Evolutionary conservation across 2,888 invertebrate genomes (phyloP).

Genomic region (Gonocerus acuteangulatus): DNA sequence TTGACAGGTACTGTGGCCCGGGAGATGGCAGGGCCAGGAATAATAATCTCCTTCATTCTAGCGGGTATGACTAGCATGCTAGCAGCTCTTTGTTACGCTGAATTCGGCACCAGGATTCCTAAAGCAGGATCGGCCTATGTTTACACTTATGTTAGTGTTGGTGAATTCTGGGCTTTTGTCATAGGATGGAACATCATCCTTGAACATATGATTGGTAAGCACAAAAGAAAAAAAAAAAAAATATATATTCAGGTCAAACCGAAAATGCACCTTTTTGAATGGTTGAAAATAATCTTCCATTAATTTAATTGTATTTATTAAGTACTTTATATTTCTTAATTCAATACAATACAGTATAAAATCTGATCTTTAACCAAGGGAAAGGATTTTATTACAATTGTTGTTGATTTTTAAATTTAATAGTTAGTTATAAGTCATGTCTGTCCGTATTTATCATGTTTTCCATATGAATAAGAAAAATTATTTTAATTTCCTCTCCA

Average conservation of each 20-base stretch:
- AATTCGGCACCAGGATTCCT: constrained; percentile 79
- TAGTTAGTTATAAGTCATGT: no score
- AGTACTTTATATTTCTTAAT: no score
- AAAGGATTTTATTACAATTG: no score
- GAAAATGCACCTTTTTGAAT: no score
- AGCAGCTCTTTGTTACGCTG: constrained; percentile 81
- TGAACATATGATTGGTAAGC: constrained; percentile 75
- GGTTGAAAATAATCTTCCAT: no score
- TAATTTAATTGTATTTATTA: no score
- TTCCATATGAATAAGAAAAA: no score
- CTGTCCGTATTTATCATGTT: no score
- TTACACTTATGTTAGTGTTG: constrained; percentile 86
- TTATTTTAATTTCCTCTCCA: no score
- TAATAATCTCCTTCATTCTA: constrained; percentile 58
- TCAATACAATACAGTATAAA: no score
- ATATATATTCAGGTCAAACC: constrained; percentile 3
- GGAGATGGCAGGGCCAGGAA: constrained; percentile 74
- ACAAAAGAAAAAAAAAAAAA: constrained; percentile 8
- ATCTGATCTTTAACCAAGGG: no score
- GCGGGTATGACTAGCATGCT: constrained; percentile 76
- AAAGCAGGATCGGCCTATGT: constrained; percentile 89
- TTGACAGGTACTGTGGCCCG: constrained; percentile 77
- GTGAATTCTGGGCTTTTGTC: constrained; percentile 88
- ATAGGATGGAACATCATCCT: constrained; percentile 92
- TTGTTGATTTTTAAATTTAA: no score